phyloP scores from a whole-genome alignment of 2,113 vertebrate species.

The Fulica atra region DNA sequence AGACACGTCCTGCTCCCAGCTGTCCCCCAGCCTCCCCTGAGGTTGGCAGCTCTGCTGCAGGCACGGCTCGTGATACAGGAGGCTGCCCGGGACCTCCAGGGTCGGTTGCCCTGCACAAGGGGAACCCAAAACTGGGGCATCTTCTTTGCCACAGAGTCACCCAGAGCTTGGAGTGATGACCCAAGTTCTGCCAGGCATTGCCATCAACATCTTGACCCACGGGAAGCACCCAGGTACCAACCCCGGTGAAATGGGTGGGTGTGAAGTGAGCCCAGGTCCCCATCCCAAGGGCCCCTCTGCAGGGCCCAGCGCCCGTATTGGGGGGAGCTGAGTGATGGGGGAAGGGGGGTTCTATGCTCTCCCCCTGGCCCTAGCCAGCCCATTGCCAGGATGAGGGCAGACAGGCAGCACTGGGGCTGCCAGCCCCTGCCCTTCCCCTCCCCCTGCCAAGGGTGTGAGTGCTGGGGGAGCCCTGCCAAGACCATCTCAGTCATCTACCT shows the following conservation, averaged over 20 bases:
- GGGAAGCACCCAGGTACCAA: neutral
- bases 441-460: neutral
- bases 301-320: too few relatives aligned
- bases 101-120: neutral
- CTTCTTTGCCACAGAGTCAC: neutral
- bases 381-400: too few relatives aligned
- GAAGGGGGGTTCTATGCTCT: neutral
- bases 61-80: neutral
- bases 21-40: constrained; percentile 68
- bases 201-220: accelerated
- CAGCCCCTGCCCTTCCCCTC: neutral
- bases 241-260: accelerated
- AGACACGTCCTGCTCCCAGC: constrained; percentile 73
- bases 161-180: accelerated
- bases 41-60: constrained; percentile 59
- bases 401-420: too few relatives aligned
- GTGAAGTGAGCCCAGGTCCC: neutral
- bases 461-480: neutral
- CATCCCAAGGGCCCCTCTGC: neutral
- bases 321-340: neutral
- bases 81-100: neutral
- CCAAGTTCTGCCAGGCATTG: neutral
- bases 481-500: neutral
- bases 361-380: too few relatives aligned
- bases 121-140: neutral